These are phyloP conservation scores for Opisthograptis luteolata DNA, from an alignment of 2,888 invertebrate species.

Conservation along the genomic window DNA sequence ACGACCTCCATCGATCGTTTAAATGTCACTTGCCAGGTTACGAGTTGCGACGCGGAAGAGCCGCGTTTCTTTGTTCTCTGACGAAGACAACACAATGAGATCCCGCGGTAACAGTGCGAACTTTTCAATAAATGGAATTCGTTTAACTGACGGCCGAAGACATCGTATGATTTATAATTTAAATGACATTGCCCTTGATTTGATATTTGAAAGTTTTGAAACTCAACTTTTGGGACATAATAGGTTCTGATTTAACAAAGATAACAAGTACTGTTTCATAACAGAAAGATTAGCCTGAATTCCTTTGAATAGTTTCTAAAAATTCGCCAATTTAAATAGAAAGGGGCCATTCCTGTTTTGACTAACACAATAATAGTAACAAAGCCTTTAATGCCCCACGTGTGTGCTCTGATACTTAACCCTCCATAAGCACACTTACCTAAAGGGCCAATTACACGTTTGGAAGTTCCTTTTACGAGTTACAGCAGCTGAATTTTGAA, in stretches of 20 bases:
- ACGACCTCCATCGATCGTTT: slow-evolving; percentile 75
- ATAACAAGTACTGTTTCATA: slow-evolving; percentile 2
- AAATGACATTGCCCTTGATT: slow-evolving; percentile 41
- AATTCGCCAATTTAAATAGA: slow-evolving; percentile 22
- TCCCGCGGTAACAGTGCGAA: slow-evolving; percentile 59
- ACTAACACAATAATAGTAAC: slow-evolving; percentile 30
- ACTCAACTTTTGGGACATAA: background rate
- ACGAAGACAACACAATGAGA: slow-evolving; percentile 67
- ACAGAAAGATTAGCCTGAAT: slow-evolving; percentile 14
- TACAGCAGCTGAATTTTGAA: slow-evolving; percentile 7
- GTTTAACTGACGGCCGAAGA: slow-evolving; percentile 46
- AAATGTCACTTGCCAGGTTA: slow-evolving; percentile 78
- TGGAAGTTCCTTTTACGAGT: slow-evolving; percentile 26
- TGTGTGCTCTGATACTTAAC: slow-evolving; percentile 30
- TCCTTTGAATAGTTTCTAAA: slow-evolving; percentile 6
- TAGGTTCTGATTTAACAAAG: slow-evolving; percentile 3
- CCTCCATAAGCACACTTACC: slow-evolving; percentile 27
- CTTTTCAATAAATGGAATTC: slow-evolving; percentile 58
- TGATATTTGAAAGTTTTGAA: slow-evolving; percentile 8
- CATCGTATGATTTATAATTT: slow-evolving; percentile 42
- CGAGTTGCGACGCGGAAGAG: slow-evolving; percentile 77
- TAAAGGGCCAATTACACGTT: slow-evolving; percentile 29
- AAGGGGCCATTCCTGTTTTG: slow-evolving; percentile 26
- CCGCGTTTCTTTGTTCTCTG: slow-evolving; percentile 66
- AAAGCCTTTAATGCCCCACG: slow-evolving; percentile 28